Base-by-base conservation (phyloP, 2,113 vertebrate species). In the Corythornis vintsioides region DNA sequence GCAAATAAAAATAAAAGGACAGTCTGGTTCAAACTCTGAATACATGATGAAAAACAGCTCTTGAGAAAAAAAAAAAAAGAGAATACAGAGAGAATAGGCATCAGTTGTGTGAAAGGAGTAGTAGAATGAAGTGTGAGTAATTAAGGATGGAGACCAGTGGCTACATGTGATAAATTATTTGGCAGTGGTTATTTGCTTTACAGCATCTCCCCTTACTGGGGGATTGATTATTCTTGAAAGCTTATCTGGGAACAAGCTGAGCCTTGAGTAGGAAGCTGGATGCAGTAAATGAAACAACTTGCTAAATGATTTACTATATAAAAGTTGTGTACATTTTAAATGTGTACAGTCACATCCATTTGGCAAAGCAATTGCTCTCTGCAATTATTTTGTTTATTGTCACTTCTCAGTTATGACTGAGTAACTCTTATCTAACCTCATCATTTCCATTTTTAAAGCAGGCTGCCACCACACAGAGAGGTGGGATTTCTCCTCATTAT, bases 81-180 rank as follows among this genome's bases (percentile, higher is more conserved):
- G 10, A 76, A 38, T 52, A 87, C 61, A 86, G 5, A 17, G 43
- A 77, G 86, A 84, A 71, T 7, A 90, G 78, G 55, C 47, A 38
- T 77, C 13, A 29, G 14, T 77, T 66, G 63, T 83, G 60, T 53
- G 88, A 91, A 38, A 55, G 13, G 13, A 81, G 70, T 64, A 78
- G 71, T 33, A 88, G 89, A 95, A 83, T 77, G 45, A 92, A 95
- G 90, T 29, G 38, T 8, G 82, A 83, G 71, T 89, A 94, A 96
- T 89, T 95, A 95, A 92, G 86, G 47, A 90, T 43, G 28, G 77
- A 96, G 73, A 92, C 78, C 38, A 67, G 87, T 88, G 90, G 93
- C 95, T 95, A 89, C 79, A 86, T 78, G n/a, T 52, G 84, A 96
- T 95, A 93, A 96, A 95, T 95, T 93, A 95, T 95, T 94, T 86